Evolutionary conservation across 2,113 vertebrate species (phyloP).

Genomic region (Pedionomus torquatus): DNA sequence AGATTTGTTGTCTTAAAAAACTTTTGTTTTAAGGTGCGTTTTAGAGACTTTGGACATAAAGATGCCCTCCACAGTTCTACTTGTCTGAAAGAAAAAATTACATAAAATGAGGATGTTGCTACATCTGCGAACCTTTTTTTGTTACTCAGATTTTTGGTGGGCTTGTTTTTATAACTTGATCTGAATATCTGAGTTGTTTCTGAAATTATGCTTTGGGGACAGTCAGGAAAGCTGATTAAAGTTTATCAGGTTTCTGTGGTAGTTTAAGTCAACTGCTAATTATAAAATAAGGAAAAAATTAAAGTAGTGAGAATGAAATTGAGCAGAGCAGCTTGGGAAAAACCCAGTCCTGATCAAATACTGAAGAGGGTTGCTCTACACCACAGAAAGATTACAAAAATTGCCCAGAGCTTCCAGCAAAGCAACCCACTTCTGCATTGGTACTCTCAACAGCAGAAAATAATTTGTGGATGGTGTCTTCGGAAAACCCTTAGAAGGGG

Average conservation of each 20-base stretch:
- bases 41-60: background rate
- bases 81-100: background rate
- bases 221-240: background rate
- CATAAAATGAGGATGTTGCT: background rate
- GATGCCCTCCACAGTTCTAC: background rate
- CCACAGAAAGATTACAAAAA: background rate
- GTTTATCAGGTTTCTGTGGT: background rate
- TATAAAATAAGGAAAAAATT: background rate
- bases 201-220: background rate
- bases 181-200: background rate
- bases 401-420: background rate
- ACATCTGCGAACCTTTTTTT: background rate
- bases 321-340: background rate
- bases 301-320: background rate
- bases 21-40: background rate
- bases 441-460: background rate
- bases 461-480: background rate
- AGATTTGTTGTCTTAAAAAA: background rate
- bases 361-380: background rate
- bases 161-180: background rate
- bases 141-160: background rate
- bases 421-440: background rate
- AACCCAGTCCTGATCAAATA: rapidly evolving
- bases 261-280: background rate
- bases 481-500: background rate